Percentiles rank a stretch among this genome's conserved stretches.
phyloP scores from a whole-genome alignment of 2,888 invertebrate genomes.

The Sympetrum striolatum region DNA sequence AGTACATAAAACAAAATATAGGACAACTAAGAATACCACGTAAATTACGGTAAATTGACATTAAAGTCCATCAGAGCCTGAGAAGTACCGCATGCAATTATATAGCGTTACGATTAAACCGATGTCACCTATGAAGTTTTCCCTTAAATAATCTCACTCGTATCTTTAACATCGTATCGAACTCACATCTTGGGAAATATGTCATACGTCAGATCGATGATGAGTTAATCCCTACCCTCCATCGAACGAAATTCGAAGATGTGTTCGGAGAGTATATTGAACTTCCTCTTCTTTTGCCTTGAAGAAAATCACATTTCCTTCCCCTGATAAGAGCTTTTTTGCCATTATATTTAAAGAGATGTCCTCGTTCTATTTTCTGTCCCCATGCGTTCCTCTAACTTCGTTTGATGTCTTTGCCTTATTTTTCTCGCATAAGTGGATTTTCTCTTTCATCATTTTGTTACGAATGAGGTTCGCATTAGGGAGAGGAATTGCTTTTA shows the following conservation, averaged over 20 bases:
- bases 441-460: not conserved
- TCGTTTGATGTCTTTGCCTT: conserved; percentile 6
- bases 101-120: too few relatives aligned
- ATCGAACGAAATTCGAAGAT: not conserved
- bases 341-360: not conserved
- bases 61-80: too few relatives aligned
- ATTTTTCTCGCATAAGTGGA: conserved; percentile 16
- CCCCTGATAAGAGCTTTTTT: not conserved
- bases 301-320: not conserved
- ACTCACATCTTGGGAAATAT: too few relatives aligned
- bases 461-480: not conserved
- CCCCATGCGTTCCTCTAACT: not conserved
- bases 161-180: too few relatives aligned
- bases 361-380: not conserved
- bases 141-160: too few relatives aligned
- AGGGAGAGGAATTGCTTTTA: not conserved
- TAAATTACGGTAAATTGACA: too few relatives aligned
- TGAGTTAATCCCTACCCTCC: not conserved
- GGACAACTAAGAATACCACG: too few relatives aligned
- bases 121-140: too few relatives aligned
- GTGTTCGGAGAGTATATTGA: not conserved
- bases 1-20: too few relatives aligned
- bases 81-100: too few relatives aligned
- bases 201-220: too few relatives aligned
- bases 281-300: not conserved